Conservation (phyloP, 2,888 invertebrate genomes). For the Isoperla grammatica region DNA sequence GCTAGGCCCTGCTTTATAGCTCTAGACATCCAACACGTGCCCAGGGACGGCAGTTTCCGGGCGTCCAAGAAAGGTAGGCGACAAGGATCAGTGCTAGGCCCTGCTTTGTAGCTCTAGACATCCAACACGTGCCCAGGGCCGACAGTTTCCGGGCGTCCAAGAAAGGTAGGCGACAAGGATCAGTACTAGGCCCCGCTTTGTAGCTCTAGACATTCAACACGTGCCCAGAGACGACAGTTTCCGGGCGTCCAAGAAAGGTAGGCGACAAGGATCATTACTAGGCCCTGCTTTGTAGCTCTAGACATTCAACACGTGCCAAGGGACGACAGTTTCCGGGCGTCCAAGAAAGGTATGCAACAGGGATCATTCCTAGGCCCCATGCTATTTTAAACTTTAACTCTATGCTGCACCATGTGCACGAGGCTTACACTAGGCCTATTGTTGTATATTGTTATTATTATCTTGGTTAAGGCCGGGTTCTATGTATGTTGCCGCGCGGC, state of each 20-base stretch:
- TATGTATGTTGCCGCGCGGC: no score
- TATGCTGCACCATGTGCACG: no score
- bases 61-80: no score
- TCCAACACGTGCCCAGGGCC: constrained; percentile 65
- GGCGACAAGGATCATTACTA: constrained; percentile 45
- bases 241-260: constrained; percentile 69
- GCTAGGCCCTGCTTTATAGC: no score
- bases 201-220: constrained; percentile 69
- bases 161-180: constrained; percentile 49
- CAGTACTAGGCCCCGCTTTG: constrained; percentile 63
- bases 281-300: constrained; percentile 62
- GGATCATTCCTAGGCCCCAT: constrained; percentile 55
- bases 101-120: no score
- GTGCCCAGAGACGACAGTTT: constrained; percentile 71
- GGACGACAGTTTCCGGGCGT: constrained; percentile 72
- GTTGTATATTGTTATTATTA: no score
- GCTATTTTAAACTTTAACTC: no score
- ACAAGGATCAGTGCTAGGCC: no score
- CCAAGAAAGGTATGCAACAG: constrained; percentile 57
- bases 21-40: no score
- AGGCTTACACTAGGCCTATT: no score
- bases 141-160: constrained; percentile 78
- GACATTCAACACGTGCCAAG: constrained; percentile 65
- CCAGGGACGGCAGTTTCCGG: no score
- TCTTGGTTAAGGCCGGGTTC: no score